Evolutionary conservation across 2,888 invertebrate species (phyloP).

Genomic region (Schizaphis graminum): DNA sequence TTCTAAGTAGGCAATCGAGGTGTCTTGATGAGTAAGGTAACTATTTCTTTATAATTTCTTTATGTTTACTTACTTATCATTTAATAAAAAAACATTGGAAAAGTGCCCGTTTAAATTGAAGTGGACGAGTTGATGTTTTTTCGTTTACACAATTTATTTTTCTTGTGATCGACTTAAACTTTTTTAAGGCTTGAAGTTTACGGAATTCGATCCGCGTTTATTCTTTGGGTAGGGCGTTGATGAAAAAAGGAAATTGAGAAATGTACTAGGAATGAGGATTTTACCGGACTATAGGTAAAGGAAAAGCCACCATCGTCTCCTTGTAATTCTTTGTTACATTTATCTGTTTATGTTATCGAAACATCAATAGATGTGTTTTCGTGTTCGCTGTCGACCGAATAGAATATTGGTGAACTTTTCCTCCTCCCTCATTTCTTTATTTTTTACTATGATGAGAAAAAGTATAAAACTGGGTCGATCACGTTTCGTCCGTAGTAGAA

Average conservation of each 20-base stretch:
- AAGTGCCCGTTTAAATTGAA: conserved; percentile 29
- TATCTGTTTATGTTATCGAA: conserved; percentile 62
- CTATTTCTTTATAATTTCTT: conserved; percentile 2
- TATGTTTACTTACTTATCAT: conserved; percentile 9
- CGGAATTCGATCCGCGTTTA: conserved; percentile 4
- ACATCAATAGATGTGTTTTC: conserved; percentile 27
- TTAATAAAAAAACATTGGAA: neutral
- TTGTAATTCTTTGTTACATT: conserved; percentile 59
- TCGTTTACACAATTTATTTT: neutral
- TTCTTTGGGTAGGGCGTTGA: conserved; percentile 37
- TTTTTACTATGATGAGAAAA: conserved; percentile 26
- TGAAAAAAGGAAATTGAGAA: conserved; percentile 65
- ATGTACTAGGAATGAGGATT: conserved; percentile 55
- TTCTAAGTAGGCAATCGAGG: conserved; percentile 46
- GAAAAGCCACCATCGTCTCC: conserved; percentile 1
- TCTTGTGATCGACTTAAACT: neutral
- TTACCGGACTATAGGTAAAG: conserved; percentile 12
- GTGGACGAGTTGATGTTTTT: neutral
- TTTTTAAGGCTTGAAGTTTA: conserved; percentile 10
- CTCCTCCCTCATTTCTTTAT: neutral
- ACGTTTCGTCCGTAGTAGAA: conserved; percentile 48
- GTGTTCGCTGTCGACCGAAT: conserved; percentile 19
- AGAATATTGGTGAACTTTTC: conserved; percentile 37
- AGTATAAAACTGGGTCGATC: conserved; percentile 46
- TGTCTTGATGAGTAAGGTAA: neutral